Base-by-base conservation (phyloP, 2,888 invertebrate species). In the Drosophila merina region DNA sequence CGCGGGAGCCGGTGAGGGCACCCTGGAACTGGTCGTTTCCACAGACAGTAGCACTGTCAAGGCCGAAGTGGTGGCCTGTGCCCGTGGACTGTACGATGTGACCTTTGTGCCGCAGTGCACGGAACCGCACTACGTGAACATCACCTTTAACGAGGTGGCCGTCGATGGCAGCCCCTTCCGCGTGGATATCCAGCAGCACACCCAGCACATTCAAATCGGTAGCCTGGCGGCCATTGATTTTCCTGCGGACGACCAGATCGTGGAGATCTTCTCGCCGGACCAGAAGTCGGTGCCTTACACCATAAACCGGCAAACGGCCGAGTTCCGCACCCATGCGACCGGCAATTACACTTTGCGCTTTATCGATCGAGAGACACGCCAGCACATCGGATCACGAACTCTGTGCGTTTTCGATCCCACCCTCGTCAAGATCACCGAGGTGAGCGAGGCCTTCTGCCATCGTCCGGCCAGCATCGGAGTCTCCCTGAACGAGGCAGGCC, bases 1-100 rank as follows among this genome's bases (percentile, higher is more conserved):
- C 1, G 97, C 97, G 0, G 96, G 97, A 86, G 98, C 98, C 2
- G 98, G 98, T 0, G 97, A 98, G 91, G 98, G 98, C 1, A 97
- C 97, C 0, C 92, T 98, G 3, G 98, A 98, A 88, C 93, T 98
- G 12, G 97, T 98, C 0, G 97, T 98, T 0, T 97, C 97, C 50
- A 98, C 97, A 0, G 95, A 95, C 76, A 96, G 96, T 14, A 96
- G 97, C 56, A 97, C 97, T 2, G 97, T 98, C 2, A 96, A 98
- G 91, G 97, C 97, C 1, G 97, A 97, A 93, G 96, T 96, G 49
- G 94, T 94, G 4, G 97, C 97, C 4, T 96, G 97, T 81, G 97
- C 97, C 2, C 94, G 98, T 28, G 98, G 98, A 0, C 93, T 98
- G 0, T 98, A 98, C 89, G 97, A 97, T 88, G 97, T 98, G 2